These are phyloP conservation scores for Cheilosia urbana DNA, from an alignment of 2,888 invertebrate genomes.

Conservation along the genomic window DNA sequence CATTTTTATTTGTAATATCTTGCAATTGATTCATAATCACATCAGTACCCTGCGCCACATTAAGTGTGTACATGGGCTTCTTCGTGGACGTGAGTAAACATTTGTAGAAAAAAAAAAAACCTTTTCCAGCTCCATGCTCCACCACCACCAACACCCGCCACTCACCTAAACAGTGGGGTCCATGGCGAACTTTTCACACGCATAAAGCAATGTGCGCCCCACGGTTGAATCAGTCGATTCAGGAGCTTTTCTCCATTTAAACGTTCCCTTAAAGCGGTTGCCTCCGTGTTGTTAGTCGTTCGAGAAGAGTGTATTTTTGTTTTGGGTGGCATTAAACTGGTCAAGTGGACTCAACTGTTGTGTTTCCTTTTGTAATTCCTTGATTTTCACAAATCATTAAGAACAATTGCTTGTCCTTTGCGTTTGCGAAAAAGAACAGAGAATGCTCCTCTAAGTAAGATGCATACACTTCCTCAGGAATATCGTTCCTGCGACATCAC, in stretches of 20 bases:
- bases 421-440: slow-evolving; percentile 9
- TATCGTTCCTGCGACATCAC: slow-evolving; percentile 35
- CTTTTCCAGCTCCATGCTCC: slow-evolving; percentile 18
- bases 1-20: slow-evolving; percentile 8
- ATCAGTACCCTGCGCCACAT: slow-evolving; percentile 56
- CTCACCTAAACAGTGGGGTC: slow-evolving; percentile 57
- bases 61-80: slow-evolving; percentile 50
- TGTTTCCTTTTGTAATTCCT: slow-evolving; percentile 32
- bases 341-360: slow-evolving; percentile 69
- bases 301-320: slow-evolving; percentile 73
- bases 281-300: slow-evolving; percentile 61
- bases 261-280: slow-evolving; percentile 73
- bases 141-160: slow-evolving; percentile 34
- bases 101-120: slow-evolving; percentile 50
- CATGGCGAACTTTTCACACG: slow-evolving; percentile 73
- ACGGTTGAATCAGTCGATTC: slow-evolving; percentile 72
- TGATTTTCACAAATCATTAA: slow-evolving; percentile 17
- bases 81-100: slow-evolving; percentile 50
- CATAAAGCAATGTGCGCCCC: slow-evolving; percentile 75
- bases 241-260: slow-evolving; percentile 75
- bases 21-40: slow-evolving; percentile 66
- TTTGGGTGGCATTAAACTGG: slow-evolving; percentile 70
- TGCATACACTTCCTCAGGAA: slow-evolving; percentile 33
- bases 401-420: slow-evolving; percentile 26
- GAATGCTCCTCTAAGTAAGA: slow-evolving; percentile 22